Evolutionary conservation across 2,113 vertebrate species (phyloP).

Genomic region (Neopipo cinnamomea): DNA sequence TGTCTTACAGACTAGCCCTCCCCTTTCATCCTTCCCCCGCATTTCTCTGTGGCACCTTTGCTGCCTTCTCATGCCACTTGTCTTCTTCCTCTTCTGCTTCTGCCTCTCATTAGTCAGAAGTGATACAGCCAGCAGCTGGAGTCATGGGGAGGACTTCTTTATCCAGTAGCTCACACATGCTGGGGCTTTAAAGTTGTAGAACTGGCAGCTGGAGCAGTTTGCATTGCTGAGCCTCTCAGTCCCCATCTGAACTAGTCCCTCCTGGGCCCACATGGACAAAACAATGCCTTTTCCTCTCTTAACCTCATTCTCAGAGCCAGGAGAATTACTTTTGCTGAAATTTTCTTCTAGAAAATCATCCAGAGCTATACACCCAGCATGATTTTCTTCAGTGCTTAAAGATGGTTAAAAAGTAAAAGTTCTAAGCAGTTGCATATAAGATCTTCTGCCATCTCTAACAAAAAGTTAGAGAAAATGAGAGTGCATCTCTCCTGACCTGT

Average conservation of each 20-base stretch:
- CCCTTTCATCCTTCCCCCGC: not conserved
- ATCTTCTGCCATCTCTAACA: not conserved
- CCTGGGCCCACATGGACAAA: not conserved
- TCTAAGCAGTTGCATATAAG: not conserved
- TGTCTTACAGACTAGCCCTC: not conserved
- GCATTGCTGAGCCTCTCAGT: not conserved
- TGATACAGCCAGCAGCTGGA: not conserved
- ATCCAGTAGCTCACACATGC: not conserved
- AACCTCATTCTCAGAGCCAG: not conserved
- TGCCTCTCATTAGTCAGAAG: conserved; percentile 34
- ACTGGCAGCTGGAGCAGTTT: not conserved
- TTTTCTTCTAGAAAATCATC: not conserved
- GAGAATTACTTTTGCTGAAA: not conserved
- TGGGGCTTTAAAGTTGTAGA: not conserved
- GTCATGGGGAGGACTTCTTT: not conserved
- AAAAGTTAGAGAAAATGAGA: not conserved
- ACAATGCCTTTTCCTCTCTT: not conserved
- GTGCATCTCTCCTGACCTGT: not conserved
- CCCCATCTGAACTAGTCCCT: not conserved
- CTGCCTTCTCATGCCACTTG: not conserved
- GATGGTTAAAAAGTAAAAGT: not conserved
- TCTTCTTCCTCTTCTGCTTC: conserved; percentile 13
- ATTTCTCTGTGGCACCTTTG: not conserved
- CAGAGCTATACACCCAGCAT: not conserved
- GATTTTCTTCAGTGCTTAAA: not conserved